Percentiles rank a stretch among this genome's conserved stretches.
Evolutionary conservation across 2,113 vertebrate species (phyloP).

Genomic region (Tachysurus fulvidraco): DNA sequence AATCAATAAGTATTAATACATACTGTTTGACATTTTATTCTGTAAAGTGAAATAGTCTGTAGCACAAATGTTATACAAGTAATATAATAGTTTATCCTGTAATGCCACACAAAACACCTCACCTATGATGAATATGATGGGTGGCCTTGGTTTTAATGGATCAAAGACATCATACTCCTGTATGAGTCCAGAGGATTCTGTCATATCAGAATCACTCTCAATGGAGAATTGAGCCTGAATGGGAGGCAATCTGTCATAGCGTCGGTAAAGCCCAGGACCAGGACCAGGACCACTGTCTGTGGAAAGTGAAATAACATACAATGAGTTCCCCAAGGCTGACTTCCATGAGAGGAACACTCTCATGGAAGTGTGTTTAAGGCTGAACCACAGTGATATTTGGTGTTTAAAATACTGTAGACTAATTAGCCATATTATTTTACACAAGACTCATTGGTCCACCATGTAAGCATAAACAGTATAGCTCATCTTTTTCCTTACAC

Average conservation of each 20-base stretch:
- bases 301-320: background rate
- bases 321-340: background rate
- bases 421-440: background rate
- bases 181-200: slow-evolving; percentile 68
- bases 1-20: background rate
- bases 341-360: background rate
- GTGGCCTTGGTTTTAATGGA: slow-evolving; percentile 62
- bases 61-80: background rate
- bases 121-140: slow-evolving; percentile 73
- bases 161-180: slow-evolving; percentile 72
- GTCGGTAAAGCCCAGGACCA: slow-evolving; percentile 50
- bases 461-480: background rate
- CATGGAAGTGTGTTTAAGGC: background rate
- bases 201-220: slow-evolving; percentile 75
- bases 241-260: slow-evolving; percentile 61
- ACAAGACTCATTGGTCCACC: no score
- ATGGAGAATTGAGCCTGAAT: slow-evolving; percentile 73
- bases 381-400: background rate
- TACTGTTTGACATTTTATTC: background rate
- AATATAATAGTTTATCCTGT: background rate
- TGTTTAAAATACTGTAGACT: no score
- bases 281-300: slow-evolving; percentile 47
- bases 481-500: background rate
- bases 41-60: background rate
- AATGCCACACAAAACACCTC: slow-evolving; percentile 29